Percentiles rank a stretch among this genome's conserved stretches.
Evolutionary conservation across 2,888 invertebrate genomes (phyloP).

Genomic region (Cataglyphis albicans): DNA sequence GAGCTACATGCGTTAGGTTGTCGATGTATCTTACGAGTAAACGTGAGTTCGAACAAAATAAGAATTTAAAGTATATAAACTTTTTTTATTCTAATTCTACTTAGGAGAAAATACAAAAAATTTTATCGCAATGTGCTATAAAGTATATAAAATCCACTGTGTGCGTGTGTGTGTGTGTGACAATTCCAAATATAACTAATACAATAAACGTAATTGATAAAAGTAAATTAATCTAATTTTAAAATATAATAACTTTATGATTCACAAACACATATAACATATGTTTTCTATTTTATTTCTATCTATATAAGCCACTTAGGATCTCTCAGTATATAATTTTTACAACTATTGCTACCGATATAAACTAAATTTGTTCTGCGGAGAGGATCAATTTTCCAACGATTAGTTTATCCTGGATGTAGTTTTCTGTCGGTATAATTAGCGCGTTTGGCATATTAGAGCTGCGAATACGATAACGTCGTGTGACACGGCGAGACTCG

Average conservation of each 20-base stretch:
- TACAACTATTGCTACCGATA: background rate
- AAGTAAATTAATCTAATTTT: background rate
- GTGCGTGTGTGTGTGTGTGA: background rate
- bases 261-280: background rate
- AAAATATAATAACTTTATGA: background rate
- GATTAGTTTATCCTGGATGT: slow-evolving; percentile 23
- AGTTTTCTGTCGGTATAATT: slow-evolving; percentile 57
- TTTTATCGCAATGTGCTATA: background rate
- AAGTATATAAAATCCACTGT: background rate
- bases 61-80: background rate
- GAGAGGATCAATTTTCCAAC: slow-evolving; percentile 38
- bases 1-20: too few species aligned
- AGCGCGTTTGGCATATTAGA: slow-evolving; percentile 24
- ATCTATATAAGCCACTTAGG: background rate
- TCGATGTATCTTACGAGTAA: background rate
- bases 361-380: background rate
- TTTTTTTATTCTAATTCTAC: background rate
- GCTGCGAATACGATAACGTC: slow-evolving; percentile 16
- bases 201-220: background rate
- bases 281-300: background rate
- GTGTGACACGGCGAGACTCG: slow-evolving; percentile 53
- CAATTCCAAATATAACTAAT: background rate
- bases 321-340: background rate
- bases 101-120: background rate
- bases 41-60: background rate